Evolutionary conservation across 2,797 vertebrate species (phyloP).

Genomic region (Intellagama lesueurii): DNA sequence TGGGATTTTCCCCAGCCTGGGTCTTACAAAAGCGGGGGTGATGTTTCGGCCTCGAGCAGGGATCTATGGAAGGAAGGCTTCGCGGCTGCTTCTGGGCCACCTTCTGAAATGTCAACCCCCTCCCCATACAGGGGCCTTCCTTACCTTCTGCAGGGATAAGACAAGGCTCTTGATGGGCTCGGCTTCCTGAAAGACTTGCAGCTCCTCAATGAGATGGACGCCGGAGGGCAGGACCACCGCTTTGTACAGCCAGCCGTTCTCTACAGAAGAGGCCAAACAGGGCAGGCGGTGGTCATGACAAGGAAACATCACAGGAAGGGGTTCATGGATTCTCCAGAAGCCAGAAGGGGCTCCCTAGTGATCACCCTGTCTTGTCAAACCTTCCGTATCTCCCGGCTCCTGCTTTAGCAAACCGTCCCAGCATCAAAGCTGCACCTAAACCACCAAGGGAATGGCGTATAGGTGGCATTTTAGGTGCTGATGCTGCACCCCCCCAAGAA

Average conservation of each 20-base stretch:
- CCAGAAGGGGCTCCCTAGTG: neutral
- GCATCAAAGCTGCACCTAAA: too few species aligned
- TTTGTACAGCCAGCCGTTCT: constrained; percentile 92
- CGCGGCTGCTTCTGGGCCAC: neutral
- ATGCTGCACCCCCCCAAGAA: too few species aligned
- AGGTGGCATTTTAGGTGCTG: too few species aligned
- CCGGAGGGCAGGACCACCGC: constrained; percentile 84
- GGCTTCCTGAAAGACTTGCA: constrained; percentile 90
- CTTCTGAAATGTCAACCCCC: neutral
- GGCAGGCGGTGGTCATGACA: accelerated
- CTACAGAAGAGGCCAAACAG: constrained; percentile 68
- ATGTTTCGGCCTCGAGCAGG: neutral
- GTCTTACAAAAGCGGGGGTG: neutral
- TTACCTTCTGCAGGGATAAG: constrained; percentile 89
- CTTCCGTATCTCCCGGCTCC: too few species aligned
- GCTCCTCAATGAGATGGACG: constrained; percentile 92
- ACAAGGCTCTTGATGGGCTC: constrained; percentile 92
- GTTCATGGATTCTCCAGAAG: neutral
- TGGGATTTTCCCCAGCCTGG: too few species aligned
- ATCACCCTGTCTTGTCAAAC: too few species aligned
- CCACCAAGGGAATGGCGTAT: too few species aligned
- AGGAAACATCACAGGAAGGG: neutral
- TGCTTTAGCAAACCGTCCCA: too few species aligned
- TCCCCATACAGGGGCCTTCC: accelerated
- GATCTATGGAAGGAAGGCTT: neutral